phyloP scores from a whole-genome alignment of 2,113 vertebrate genomes.

The Taurulus bubalis region DNA sequence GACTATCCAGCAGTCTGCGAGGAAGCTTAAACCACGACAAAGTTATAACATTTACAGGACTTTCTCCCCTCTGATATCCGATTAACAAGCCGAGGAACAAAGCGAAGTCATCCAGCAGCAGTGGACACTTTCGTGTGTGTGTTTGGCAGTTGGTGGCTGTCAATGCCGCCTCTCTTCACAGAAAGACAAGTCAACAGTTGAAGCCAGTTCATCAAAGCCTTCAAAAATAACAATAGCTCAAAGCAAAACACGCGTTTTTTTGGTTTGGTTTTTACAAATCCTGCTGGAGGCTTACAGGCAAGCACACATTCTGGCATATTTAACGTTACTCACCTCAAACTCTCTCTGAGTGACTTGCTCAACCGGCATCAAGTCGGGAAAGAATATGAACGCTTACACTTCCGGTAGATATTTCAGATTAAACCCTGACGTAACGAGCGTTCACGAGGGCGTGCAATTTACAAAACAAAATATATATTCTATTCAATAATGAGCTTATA shows the following conservation, averaged over 20 bases:
- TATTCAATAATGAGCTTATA: accelerated
- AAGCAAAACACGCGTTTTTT: neutral
- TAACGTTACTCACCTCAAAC: constrained; percentile 67
- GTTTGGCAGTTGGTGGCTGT: constrained; percentile 49
- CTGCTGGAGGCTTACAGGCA: neutral
- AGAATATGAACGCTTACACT: neutral
- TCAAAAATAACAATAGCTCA: neutral
- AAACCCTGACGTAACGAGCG: neutral
- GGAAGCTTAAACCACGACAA: neutral
- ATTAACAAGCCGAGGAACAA: constrained; percentile 39
- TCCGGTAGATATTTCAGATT: constrained; percentile 43
- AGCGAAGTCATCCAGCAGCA: constrained; percentile 33
- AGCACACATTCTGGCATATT: constrained; percentile 11
- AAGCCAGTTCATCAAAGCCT: neutral
- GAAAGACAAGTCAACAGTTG: neutral
- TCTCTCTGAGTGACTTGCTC: constrained; percentile 48
- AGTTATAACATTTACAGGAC: neutral
- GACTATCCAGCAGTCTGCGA: neutral
- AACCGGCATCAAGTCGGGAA: accelerated
- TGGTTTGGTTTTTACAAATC: neutral
- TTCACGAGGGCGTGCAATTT: accelerated
- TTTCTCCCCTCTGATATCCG: constrained; percentile 7
- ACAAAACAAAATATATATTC: accelerated
- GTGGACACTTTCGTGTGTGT: constrained; percentile 17
- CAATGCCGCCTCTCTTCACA: constrained; percentile 33